Evolutionary conservation across 2,113 vertebrate genomes (phyloP), one percentile per base, ranked within the genome.

Genomic region (Meriones unguiculatus): DNA sequence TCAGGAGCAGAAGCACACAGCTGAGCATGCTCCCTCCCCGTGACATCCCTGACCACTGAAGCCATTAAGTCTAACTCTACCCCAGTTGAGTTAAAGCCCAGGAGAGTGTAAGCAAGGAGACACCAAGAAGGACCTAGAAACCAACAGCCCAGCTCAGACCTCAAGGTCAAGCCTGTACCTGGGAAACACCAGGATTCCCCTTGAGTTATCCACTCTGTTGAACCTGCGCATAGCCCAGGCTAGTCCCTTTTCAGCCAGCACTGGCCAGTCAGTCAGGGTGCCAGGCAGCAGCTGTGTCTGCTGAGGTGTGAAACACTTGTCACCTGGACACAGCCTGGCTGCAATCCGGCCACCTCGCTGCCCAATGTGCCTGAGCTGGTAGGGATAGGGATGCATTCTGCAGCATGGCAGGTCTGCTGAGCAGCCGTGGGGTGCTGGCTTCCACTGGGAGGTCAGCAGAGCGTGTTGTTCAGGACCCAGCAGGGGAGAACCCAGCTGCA

Each of bases 191-290:
- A 64, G 82, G 54, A 15, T 32, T 30, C 81, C 52, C 0, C 22
- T 38, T 77, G 10, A 38, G 18, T 84, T 38, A 15, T 32, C 65
- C 50, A 11, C 24, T 72, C 15, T 46, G 13, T 9, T 13, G 18
- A 92, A 9, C 32, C n/a, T 12, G 11, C 32, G 4, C 59, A 67
- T 32, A 35, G 17, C 35, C 57, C 2, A 9, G 54, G 76, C 24
- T n/a, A 11, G 35, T 82, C 67, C 54, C 50, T 18, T 18, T 59
- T 54, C 30, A 1, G 35, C 62, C 17, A 76, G 64, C 52, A 32
- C 41, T 0, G 0, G 4, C 30, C 2, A 38, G 54, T 22, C 64
- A 8, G 10, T 28, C 52, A 12, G 7, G 30, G 7, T 35, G 30
- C 50, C 46, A 15, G 80, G 54, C 30, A 0, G 3, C 25, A 64